Evolutionary conservation across 1,140 invertebrate genomes (phyloP), one percentile per base, ranked within the genome.

Genomic region (Dryas iulia): DNA sequence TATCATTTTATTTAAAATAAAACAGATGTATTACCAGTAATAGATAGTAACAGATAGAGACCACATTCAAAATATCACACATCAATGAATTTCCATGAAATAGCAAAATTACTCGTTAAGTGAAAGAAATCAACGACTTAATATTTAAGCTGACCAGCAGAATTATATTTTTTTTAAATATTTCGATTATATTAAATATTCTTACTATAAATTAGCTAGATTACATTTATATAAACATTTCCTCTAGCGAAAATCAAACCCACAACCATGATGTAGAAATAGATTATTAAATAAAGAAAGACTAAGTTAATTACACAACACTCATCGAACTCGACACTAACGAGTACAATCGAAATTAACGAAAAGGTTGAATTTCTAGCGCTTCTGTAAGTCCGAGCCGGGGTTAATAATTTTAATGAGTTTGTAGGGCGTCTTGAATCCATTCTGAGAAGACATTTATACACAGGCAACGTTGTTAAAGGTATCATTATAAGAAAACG

Each of bases 401-500:
- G 53, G 28, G 67, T 69, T 69, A 63, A 63, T 60, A 58, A 58
- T 69, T 69, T 69, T 69, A 69, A 69, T 63, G 59, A 69, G 67
- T 69, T 69, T 63, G 47, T 68, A 62, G 31, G 53, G 59, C 25
- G 33, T 59, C 56, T 59, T 25, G 25, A 54, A 62, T 69, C 54
- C 39, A 63, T 62, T 63, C 31, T 69, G 39, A 47, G 14, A 18
- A 47, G 39, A 39, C 33, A n/a, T 39, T 39, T 39, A 39, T 39
- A 39, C 5, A 47, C 7, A 47, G 39, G 39, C 21, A 21, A 21
- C 18, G 39, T 21, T 47, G 39, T 39, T 39, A 39, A 47, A 47
- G 1, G 10, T 47, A 47, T 47, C 18, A 47, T 47, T 47, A 47
- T 18, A 21, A 21, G 2, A 21, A 47, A 2, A 6, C 21, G 21